Percentiles rank a stretch among this genome's conserved stretches.
Evolutionary conservation across 2,797 vertebrate genomes (phyloP).

Genomic region (Ctenochaetus hawaiiensis): DNA sequence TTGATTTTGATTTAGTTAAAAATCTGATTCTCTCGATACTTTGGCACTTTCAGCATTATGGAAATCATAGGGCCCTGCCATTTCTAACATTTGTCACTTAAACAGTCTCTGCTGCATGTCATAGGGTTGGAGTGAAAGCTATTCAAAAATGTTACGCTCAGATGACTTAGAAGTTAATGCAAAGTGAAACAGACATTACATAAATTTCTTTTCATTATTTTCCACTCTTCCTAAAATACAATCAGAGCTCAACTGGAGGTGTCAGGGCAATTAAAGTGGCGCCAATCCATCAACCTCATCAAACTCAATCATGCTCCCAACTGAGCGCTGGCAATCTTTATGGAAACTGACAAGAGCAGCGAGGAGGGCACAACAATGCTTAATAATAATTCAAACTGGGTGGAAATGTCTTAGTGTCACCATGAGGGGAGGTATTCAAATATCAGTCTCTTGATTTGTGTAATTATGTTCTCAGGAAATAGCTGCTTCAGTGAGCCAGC

Average conservation of each 20-base stretch:
- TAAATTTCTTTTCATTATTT: conserved; percentile 38
- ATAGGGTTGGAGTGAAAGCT: conserved; percentile 45
- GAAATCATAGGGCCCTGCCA: too few relatives aligned
- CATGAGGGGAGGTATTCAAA: conserved; percentile 6
- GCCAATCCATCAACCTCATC: conserved; percentile 71
- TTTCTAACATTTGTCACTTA: conserved; percentile 41
- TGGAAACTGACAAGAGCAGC: conserved; percentile 27
- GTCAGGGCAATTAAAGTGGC: conserved; percentile 65
- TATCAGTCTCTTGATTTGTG: conserved; percentile 31
- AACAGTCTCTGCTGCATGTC: conserved; percentile 48
- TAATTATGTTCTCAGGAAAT: conserved; percentile 58
- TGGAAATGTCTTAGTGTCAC: neutral
- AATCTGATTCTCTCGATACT: too few relatives aligned
- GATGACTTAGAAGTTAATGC: conserved; percentile 50
- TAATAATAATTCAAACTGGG: conserved; percentile 36
- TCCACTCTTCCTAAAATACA: conserved; percentile 40
- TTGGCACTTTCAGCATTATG: too few relatives aligned
- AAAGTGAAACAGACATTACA: conserved; percentile 62
- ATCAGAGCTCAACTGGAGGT: conserved; percentile 51
- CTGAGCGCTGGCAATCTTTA: conserved; percentile 52
- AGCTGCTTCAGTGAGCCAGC: conserved; percentile 24
- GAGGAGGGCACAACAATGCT: conserved; percentile 39
- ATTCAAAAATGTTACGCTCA: conserved; percentile 42
- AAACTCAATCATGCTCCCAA: conserved; percentile 68
- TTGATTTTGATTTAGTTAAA: too few relatives aligned